Conservation (phyloP, 2,113 vertebrate species). For the Dromiciops gliroides region DNA sequence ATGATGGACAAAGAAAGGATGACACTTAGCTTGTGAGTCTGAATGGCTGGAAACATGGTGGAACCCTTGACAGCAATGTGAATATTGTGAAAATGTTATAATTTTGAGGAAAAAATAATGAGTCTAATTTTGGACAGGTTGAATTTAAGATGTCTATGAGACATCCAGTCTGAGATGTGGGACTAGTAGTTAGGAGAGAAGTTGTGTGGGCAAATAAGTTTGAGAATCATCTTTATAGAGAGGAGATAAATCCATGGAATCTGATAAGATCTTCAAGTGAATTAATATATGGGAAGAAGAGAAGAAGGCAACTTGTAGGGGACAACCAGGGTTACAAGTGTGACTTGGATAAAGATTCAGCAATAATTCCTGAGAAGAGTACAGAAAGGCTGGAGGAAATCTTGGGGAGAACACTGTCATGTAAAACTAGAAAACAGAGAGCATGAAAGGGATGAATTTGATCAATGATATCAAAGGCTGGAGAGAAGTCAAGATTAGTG, state of each 20-base stretch:
- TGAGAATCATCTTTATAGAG: neutral
- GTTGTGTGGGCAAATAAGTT: neutral
- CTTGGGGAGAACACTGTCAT: neutral
- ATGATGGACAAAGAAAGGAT: neutral
- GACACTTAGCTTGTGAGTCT: neutral
- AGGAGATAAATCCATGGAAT: neutral
- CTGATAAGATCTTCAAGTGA: neutral
- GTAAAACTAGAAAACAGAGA: neutral
- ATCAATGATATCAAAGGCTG: neutral
- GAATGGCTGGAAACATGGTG: neutral
- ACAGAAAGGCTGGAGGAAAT: neutral
- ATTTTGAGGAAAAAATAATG: no score
- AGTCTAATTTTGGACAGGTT: neutral
- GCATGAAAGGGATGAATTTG: neutral
- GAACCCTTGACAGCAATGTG: neutral
- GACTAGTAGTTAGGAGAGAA: neutral
- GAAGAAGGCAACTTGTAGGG: neutral
- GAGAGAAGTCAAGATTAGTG: neutral
- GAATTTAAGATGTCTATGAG: neutral
- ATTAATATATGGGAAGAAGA: neutral
- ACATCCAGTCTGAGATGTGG: neutral
- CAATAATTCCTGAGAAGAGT: neutral
- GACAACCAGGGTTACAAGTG: neutral
- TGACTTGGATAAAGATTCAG: neutral
- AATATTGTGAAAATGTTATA: neutral